Evolutionary conservation across 1,140 invertebrate species (phyloP), one percentile per base, ranked within the genome.

Genomic region (Frieseomelitta varia): DNA sequence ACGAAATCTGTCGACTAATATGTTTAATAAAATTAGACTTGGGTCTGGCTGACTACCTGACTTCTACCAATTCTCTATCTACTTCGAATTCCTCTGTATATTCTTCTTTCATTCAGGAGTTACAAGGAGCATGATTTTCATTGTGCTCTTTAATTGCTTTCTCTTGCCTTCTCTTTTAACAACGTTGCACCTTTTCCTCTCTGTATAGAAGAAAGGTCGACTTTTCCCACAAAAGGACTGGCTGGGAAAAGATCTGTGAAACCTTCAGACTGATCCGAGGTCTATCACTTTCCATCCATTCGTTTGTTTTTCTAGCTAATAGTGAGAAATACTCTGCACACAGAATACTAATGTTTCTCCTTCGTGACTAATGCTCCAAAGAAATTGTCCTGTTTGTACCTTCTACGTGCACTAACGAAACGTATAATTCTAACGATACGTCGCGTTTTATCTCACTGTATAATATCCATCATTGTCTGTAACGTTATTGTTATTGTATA

Each of bases 1-100:
- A 72, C 91, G 88, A 69, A 82, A 81, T 72, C 82, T 92, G 61
- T 77, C 94, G 83, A 92, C 79, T 15, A 90, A 90, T 27, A 72
- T 88, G 8, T 88, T 87, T 73, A 79, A 88, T 72, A 90, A 83
- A 61, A 81, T 92, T 39, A 88, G 76, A 17, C 61, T 75, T 1
- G 63, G 27, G 21, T 75, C 63, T 56, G 53, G 63, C 30, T 75
- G 53, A 74, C n/a, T 56, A n/a, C 11, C 11, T 19, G 55, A 14
- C 61, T 1, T 51, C 24, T 27, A 79, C 53, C 71, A 78, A 78
- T 75, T 58, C 55, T 17, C 19, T 47, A 27, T 11, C 76, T 21
- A 8, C n/a, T 19, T n/a, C 47, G 11, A 72, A 72, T 19, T 72
- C n/a, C n/a, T n/a, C 14, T 47, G 30, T 10, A 34, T 55, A 56